Evolutionary conservation across 2,888 invertebrate species (phyloP), one percentile per base, ranked within the genome.

Genomic region (Harpalus rufipes): DNA sequence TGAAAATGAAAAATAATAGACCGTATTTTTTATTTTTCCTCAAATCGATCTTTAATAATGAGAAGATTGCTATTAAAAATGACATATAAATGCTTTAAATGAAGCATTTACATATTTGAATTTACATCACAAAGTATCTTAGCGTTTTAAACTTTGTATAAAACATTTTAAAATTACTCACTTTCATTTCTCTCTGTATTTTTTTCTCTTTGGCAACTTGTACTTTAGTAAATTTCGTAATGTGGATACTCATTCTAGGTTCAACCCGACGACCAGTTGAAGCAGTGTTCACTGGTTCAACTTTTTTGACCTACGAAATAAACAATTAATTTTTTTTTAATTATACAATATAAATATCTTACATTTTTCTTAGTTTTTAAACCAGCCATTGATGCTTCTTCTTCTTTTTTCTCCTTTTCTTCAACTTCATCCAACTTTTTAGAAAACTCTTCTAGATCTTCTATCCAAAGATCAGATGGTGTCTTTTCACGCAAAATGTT

Each of bases 391-490:
- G 92, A 90, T 12, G 90, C 92, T 39, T 89, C 89, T 87, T 95
- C 96, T 0, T 95, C 95, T 6, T 94, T 92, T 0, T 93, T 91
- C 89, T 97, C 97, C 88, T 95, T 94, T 80, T 95, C 94, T 89
- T 97, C 97, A 0, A 97, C 91, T 87, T 95, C 94, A 63, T 94
- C 93, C 21, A 96, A 90, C 89, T 96, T 95, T 12, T 92, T 90
- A 61, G 95, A 89, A 68, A 97, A 93, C 3, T 91, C 93, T 88
- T 97, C 96, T 85, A 99, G 92, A 92, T 99, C 99, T 85, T 96
- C 96, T 32, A 93, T 92, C 98, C 99, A 99, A 58, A 99, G 90
- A 90, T 95, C 94, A 12, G 94, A 90, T 4, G 96, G 94, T 0
- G 96, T 94, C 90, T 97, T 98, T 0, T 91, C 92, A 88, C 94